phyloP scores from a whole-genome alignment of 1,140 invertebrate genomes.

The Apis dorsata region DNA sequence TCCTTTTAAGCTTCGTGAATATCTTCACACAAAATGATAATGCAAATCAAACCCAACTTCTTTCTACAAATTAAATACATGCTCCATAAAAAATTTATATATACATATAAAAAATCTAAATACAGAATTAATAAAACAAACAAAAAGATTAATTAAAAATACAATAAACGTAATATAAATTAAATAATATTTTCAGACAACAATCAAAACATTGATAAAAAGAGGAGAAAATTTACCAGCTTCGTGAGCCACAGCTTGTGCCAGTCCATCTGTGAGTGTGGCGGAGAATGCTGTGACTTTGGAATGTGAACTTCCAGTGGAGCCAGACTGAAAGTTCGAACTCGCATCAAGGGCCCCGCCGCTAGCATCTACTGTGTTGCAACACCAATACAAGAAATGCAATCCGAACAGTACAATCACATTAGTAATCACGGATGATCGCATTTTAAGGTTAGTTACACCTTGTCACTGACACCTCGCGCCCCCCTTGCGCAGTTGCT shows the following conservation, averaged over 20 bases:
- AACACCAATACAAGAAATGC: conserved; percentile 72
- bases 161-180: neutral
- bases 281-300: conserved; percentile 73
- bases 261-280: conserved; percentile 75
- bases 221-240: conserved; percentile 62
- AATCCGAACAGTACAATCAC: conserved; percentile 72
- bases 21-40: neutral
- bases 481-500: conserved; percentile 49
- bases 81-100: neutral
- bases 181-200: neutral
- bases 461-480: conserved; percentile 65
- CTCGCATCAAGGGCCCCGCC: conserved; percentile 75
- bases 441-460: conserved; percentile 78
- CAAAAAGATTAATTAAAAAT: neutral
- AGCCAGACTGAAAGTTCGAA: conserved; percentile 68
- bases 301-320: conserved; percentile 63
- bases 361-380: conserved; percentile 65
- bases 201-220: neutral
- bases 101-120: neutral
- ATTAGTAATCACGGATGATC: conserved; percentile 71
- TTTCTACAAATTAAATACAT: neutral
- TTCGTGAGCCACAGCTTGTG: conserved; percentile 77
- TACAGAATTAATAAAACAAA: neutral
- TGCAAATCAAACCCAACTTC: neutral
- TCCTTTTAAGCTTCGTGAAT: neutral